A percentile compares a stretch with the other conserved stretches of the same genome.
phyloP scores from a whole-genome alignment of 2,888 invertebrate genomes.

The Papilio gigon region DNA sequence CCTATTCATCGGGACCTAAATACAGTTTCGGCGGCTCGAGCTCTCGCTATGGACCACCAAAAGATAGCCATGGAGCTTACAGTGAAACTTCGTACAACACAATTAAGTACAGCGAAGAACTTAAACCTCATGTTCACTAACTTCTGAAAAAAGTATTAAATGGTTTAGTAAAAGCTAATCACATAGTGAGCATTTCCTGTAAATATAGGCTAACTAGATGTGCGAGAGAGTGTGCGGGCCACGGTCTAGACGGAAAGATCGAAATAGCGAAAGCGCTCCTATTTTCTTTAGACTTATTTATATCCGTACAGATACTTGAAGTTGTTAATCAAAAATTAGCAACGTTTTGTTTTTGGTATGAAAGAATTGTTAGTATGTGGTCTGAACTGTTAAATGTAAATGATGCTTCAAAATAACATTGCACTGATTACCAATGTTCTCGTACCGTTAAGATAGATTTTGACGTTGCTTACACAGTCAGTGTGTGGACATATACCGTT shows the following conservation, averaged over 20 bases:
- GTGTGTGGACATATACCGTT: constrained; percentile 73
- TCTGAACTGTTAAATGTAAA: background rate
- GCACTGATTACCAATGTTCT: constrained; percentile 18
- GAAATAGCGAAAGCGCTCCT: constrained; percentile 53
- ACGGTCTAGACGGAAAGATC: constrained; percentile 46
- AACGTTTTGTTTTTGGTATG: background rate
- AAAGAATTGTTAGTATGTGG: background rate
- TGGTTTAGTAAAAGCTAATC: constrained; percentile 28
- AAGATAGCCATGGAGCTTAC: constrained; percentile 70
- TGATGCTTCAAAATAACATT: constrained; percentile 9
- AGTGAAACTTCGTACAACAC: constrained; percentile 77
- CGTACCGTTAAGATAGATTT: constrained; percentile 41
- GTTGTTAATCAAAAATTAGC: background rate
- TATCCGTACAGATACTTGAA: constrained; percentile 61
- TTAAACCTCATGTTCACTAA: constrained; percentile 70
- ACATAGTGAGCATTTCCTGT: constrained; percentile 51
- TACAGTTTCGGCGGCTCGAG: constrained; percentile 65
- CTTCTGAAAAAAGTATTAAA: constrained; percentile 25
- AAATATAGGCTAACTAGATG: constrained; percentile 58
- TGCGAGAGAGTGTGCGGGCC: constrained; percentile 45
- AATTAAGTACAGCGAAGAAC: constrained; percentile 77
- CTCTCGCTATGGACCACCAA: constrained; percentile 62
- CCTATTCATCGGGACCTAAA: constrained; percentile 67
- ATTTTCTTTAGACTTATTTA: constrained; percentile 58
- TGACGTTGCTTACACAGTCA: constrained; percentile 60